Evolutionary conservation across 2,888 invertebrate genomes (phyloP), one percentile per base, ranked within the genome.

Genomic region (Sipunculus nudus): DNA sequence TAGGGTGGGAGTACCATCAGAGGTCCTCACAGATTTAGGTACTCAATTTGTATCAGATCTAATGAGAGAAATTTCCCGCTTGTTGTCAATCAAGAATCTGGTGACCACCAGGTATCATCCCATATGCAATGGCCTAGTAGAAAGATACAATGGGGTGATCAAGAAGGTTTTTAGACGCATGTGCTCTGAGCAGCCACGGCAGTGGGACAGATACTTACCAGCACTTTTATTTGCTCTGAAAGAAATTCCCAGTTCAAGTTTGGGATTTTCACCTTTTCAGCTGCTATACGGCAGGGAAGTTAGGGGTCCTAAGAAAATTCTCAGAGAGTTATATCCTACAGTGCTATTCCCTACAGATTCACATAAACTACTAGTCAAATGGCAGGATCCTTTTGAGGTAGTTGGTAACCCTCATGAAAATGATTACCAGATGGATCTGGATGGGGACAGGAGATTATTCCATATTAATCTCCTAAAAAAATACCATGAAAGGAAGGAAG

Each of bases 21-120:
- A 70, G 46, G 45, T 70, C 13, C 29, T 68, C 10, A 52, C 50
- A 19, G 70, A 21, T n/a, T n/a, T n/a, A n/a, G n/a, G n/a, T n/a
- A 49, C 62, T 2, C 63, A 71, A 41, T 72, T 72, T 49, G 60
- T 57, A 3, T 61, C 63, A 2, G 57, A 56, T 10, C 13, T 68
- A 23, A 63, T 71, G 58, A 29, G 32, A 13, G 58, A 64, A 45
- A 50, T 68, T 3, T 38, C 43, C 29, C 40, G 61, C 21, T 35
- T 67, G 19, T 48, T 64, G 4, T 60, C 61, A 4, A 53, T 70
- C 16, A 55, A 60, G 23, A 52, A 58, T 16, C 16, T 61, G 0
- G 52, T 39, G 1, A 62, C 66, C 16, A 54, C 46, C 2, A 57
- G 58, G 6, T 57, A 61, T 26, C 61, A 64, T 58, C 48, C 58